phyloP scores from a whole-genome alignment of 2,113 vertebrate species.

The Notarius quadriscutis region DNA sequence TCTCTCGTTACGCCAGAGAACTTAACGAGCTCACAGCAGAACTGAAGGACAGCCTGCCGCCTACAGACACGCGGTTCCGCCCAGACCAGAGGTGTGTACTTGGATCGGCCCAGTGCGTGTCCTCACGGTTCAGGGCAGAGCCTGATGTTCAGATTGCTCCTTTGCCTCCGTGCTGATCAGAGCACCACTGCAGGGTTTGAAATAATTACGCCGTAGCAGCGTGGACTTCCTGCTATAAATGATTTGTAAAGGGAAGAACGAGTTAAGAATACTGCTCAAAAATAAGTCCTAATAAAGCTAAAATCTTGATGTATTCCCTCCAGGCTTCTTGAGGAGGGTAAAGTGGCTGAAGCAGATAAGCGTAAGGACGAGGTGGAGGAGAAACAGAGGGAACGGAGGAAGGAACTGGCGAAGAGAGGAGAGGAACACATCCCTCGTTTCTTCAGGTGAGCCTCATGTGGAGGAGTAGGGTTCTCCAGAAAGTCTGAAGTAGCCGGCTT shows the following conservation, averaged over 20 bases:
- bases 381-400: conserved; percentile 83
- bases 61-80: conserved; percentile 84
- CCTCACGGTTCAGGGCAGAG: not conserved
- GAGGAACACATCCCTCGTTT: conserved; percentile 84
- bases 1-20: conserved; percentile 86
- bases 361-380: conserved; percentile 88
- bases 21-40: conserved; percentile 85
- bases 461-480: too few species aligned
- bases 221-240: too few species aligned
- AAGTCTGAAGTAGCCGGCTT: too few species aligned
- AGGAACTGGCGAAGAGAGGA: conserved; percentile 84
- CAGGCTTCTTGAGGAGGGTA: conserved; percentile 89
- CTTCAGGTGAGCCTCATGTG: conserved; percentile 77
- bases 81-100: conserved; percentile 86
- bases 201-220: not conserved
- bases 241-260: not conserved
- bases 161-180: not conserved
- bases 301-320: not conserved
- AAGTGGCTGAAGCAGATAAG: conserved; percentile 79
- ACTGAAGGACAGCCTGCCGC: conserved; percentile 76
- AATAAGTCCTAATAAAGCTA: not conserved
- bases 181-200: not conserved
- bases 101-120: not conserved
- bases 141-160: not conserved
- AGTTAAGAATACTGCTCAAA: not conserved